Conservation (phyloP, 2,888 invertebrate genomes). For the Eulithis prunata region DNA sequence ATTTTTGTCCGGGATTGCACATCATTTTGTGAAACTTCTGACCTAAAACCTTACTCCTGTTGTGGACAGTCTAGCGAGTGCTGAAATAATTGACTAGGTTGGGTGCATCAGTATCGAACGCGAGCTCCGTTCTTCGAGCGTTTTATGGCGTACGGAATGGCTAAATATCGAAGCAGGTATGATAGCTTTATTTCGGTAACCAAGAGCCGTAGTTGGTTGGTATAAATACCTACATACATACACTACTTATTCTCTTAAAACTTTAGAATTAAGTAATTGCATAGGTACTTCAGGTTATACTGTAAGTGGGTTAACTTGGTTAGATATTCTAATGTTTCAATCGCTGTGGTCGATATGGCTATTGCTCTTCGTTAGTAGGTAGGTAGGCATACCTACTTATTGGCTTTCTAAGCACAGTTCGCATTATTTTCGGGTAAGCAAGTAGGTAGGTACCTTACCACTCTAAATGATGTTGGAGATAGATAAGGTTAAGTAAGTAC, state of each 20-base stretch:
- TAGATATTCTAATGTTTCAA: background rate
- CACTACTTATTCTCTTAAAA: no score
- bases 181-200: conserved; percentile 5
- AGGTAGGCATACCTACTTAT: background rate
- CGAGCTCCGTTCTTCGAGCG: conserved; percentile 52
- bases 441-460: no score
- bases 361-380: conserved; percentile 3
- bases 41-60: background rate
- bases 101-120: conserved; percentile 45
- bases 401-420: no score
- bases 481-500: background rate
- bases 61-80: conserved; percentile 13
- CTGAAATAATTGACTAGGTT: conserved; percentile 12
- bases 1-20: conserved; percentile 12
- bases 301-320: background rate
- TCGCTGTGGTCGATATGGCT: conserved; percentile 8
- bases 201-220: no score
- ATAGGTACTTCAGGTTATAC: background rate
- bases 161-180: conserved; percentile 67
- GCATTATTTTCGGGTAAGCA: no score
- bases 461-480: no score
- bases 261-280: no score
- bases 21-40: conserved; percentile 22
- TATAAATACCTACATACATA: no score
- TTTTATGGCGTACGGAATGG: conserved; percentile 67